Evolutionary conservation across 2,888 invertebrate genomes (phyloP).

Genomic region (Omphaloscelis lunosa): DNA sequence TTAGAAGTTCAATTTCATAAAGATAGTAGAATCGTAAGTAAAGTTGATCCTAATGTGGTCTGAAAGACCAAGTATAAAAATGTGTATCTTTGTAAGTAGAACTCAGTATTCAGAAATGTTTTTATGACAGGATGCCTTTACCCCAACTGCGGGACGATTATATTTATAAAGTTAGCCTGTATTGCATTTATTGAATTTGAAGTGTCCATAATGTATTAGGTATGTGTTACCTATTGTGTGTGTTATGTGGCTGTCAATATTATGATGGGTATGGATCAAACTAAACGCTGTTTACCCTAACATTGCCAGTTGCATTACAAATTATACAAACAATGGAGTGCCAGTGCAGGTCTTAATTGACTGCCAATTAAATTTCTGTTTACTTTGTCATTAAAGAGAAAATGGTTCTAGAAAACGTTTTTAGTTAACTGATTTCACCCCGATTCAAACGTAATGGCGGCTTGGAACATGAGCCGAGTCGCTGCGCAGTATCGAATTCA

Average conservation of each 20-base stretch:
- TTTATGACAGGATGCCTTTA: neutral
- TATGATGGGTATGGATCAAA: conserved; percentile 6
- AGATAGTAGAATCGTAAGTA: neutral
- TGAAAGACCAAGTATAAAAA: neutral
- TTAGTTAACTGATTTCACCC: conserved; percentile 8
- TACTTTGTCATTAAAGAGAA: conserved; percentile 26
- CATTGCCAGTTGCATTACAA: conserved; percentile 5
- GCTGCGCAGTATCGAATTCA: too few relatives aligned
- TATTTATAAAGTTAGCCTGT: neutral
- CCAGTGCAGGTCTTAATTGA: conserved; percentile 4
- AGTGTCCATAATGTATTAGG: neutral
- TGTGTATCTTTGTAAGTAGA: neutral
- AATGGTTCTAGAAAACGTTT: conserved; percentile 14
- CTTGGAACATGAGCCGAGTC: too few relatives aligned
- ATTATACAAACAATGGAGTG: conserved; percentile 15
- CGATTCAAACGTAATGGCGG: too few relatives aligned
- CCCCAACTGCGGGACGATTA: neutral
- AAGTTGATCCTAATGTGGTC: neutral
- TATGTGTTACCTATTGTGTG: neutral
- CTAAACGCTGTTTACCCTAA: conserved; percentile 3
- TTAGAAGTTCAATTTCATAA: too few relatives aligned
- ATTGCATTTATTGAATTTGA: neutral
- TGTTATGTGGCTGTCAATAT: conserved; percentile 24
- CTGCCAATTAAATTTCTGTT: conserved; percentile 35
- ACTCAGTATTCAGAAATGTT: neutral